These are phyloP conservation scores for Calvadosia cruxmelitensis DNA, from an alignment of 30 jellyfish, hydroid and myxozoan genomes.

Conservation along the genomic window DNA sequence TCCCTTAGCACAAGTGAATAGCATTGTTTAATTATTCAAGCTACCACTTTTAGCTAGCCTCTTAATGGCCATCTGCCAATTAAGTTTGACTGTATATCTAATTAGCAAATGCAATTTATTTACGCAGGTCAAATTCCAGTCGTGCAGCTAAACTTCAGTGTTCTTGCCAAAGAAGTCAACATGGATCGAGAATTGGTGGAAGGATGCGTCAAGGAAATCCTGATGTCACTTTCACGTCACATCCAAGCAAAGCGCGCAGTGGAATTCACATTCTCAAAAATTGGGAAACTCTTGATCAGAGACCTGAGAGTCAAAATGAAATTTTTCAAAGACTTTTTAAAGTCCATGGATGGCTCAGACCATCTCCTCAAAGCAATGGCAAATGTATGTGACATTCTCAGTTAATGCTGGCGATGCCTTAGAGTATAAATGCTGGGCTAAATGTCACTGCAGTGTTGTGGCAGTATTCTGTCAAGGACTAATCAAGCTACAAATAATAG, in stretches of 20 bases:
- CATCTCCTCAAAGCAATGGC: slow-evolving; percentile 45
- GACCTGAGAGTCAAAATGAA: slow-evolving; percentile 79
- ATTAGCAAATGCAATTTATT: too few species aligned
- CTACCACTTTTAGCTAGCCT: too few species aligned
- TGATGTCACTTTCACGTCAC: slow-evolving; percentile 64
- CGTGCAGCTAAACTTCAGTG: slow-evolving; percentile 65
- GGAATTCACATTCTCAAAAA: slow-evolving; percentile 43
- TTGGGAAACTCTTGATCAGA: slow-evolving; percentile 60
- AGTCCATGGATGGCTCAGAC: slow-evolving; percentile 69
- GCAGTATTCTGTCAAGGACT: too few species aligned
- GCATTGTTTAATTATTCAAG: too few species aligned
- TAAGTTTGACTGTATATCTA: too few species aligned
- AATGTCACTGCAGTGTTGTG: too few species aligned
- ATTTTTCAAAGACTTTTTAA: slow-evolving; percentile 63
- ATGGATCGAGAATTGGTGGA: slow-evolving; percentile 81
- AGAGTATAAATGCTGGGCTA: too few species aligned
- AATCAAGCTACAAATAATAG: too few species aligned
- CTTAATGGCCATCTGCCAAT: too few species aligned
- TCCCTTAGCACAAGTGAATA: too few species aligned
- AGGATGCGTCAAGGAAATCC: slow-evolving; percentile 76
- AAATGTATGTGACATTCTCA: slow-evolving; percentile 31
- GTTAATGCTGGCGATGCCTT: background rate
- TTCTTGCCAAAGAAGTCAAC: slow-evolving; percentile 41
- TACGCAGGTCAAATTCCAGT: slow-evolving; percentile 82
- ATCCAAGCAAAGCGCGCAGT: slow-evolving; percentile 46